phyloP scores from a whole-genome alignment of 35 echinoderm and acorn worm genomes.

The Apostichopus californicus region DNA sequence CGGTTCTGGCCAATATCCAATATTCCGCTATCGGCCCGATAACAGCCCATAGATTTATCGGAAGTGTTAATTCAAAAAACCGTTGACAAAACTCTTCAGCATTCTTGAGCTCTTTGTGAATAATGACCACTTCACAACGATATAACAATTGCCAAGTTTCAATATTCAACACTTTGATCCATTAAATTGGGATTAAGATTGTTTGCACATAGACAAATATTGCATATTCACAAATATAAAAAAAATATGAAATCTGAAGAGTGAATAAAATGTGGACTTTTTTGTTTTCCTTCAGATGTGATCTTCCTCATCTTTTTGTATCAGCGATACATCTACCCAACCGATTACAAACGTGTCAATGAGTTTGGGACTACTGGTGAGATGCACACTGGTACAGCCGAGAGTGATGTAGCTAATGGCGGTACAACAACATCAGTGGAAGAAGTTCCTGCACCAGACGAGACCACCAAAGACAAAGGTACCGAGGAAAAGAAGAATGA shows the following conservation, averaged over 20 bases:
- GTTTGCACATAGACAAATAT: no score
- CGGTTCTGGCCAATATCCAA: no score
- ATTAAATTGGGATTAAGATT: background rate
- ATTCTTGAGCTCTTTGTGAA: no score
- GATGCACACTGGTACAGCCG: slow-evolving; percentile 70
- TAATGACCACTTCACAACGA: no score
- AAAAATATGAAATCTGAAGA: background rate
- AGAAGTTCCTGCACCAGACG: background rate
- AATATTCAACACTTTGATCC: no score
- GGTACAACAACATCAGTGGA: background rate
- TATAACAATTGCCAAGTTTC: no score
- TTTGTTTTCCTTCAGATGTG: slow-evolving; percentile 64
- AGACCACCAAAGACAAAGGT: background rate
- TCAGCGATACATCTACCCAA: slow-evolving; percentile 95
- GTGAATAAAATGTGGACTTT: background rate
- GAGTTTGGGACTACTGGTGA: slow-evolving; percentile 96
- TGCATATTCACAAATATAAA: no score
- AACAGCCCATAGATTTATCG: no score
- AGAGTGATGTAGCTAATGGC: slow-evolving; percentile 63
- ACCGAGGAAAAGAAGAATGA: slow-evolving; percentile 62
- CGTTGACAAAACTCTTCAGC: no score
- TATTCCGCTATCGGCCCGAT: no score
- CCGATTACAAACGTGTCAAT: slow-evolving; percentile 90
- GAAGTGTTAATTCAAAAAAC: no score
- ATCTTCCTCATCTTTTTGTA: slow-evolving; percentile 95